Evolutionary conservation across 2,113 vertebrate species (phyloP).

Genomic region (Epinephelus lanceolatus): DNA sequence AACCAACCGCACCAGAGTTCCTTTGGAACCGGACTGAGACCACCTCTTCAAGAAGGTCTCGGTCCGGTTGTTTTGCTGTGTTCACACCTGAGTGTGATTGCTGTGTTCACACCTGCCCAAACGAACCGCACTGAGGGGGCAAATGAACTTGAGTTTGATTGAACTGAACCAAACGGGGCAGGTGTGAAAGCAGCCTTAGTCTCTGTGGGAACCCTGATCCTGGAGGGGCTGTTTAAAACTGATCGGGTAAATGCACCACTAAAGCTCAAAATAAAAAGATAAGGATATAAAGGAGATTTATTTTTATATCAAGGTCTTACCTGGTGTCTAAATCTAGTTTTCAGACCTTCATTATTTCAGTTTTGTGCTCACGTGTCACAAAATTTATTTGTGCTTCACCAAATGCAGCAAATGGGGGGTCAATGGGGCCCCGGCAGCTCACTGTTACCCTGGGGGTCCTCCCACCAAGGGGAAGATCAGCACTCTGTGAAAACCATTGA

Average conservation of each 20-base stretch:
- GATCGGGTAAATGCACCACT: not conserved
- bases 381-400: constrained; percentile 13
- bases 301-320: not conserved
- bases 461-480: constrained; percentile 6
- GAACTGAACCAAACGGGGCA: too few species aligned
- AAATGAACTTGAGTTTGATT: too few species aligned
- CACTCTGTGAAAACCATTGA: constrained; percentile 36
- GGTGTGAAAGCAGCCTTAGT: too few species aligned
- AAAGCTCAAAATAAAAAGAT: not conserved
- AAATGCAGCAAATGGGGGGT: constrained; percentile 17
- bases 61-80: too few species aligned
- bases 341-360: not conserved
- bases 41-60: too few species aligned
- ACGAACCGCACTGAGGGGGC: too few species aligned
- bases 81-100: too few species aligned
- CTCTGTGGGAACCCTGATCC: too few species aligned
- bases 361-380: constrained; percentile 13
- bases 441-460: not conserved
- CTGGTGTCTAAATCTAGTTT: not conserved
- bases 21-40: too few species aligned
- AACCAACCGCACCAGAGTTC: too few species aligned
- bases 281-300: not conserved
- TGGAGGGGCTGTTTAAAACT: too few species aligned
- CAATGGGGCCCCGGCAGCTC: not conserved
- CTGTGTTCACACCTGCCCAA: too few species aligned